These are phyloP conservation scores for Latheticus oryzae DNA, from an alignment of 2,888 invertebrate species.

Conservation along the genomic window DNA sequence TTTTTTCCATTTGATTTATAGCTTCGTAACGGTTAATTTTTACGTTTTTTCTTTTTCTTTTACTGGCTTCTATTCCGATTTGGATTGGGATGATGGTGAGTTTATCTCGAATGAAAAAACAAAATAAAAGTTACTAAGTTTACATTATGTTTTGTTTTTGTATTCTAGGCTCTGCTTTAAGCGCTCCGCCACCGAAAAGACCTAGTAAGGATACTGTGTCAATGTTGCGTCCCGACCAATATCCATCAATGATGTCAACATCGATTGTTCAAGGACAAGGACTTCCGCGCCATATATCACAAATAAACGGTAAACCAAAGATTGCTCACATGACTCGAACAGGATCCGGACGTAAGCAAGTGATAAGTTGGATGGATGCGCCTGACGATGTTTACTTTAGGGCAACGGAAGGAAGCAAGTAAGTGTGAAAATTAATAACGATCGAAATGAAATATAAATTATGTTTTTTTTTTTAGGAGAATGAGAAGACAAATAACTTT, in stretches of 20 bases:
- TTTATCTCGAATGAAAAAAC: no score
- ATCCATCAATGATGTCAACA: slow-evolving; percentile 77
- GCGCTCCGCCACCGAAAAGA: slow-evolving; percentile 80
- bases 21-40: no score
- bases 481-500: slow-evolving; percentile 84
- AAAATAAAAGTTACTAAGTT: neutral
- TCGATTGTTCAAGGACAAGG: slow-evolving; percentile 74
- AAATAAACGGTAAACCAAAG: slow-evolving; percentile 86
- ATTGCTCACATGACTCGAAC: slow-evolving; percentile 83
- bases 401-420: slow-evolving; percentile 92
- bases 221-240: slow-evolving; percentile 76
- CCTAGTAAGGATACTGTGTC: slow-evolving; percentile 82
- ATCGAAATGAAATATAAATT: slow-evolving; percentile 1
- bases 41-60: slow-evolving; percentile 53
- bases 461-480: slow-evolving; percentile 71
- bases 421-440: no score
- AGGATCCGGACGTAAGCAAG: slow-evolving; percentile 84
- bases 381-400: slow-evolving; percentile 97
- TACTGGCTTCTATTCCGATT: slow-evolving; percentile 72
- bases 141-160: neutral
- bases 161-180: slow-evolving; percentile 59
- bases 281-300: slow-evolving; percentile 76
- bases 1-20: no score
- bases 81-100: slow-evolving; percentile 75
- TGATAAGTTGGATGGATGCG: slow-evolving; percentile 98